Evolutionary conservation across 2,797 vertebrate species (phyloP).

Genomic region (Semaprochilodus insignis): DNA sequence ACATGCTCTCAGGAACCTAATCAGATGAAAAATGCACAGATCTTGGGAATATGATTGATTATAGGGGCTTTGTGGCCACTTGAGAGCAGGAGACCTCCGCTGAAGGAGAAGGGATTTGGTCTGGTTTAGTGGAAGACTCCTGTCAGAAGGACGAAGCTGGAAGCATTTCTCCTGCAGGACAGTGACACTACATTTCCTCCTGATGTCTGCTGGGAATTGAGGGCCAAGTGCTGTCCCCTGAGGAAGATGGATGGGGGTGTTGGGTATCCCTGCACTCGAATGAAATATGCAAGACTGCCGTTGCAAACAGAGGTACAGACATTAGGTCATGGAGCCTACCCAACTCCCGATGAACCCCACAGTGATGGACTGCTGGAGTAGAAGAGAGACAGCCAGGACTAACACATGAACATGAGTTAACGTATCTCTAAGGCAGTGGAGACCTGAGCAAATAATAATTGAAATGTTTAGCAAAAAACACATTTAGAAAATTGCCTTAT

Average conservation of each 20-base stretch:
- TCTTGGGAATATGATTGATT: conserved; percentile 79
- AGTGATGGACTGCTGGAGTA: conserved; percentile 14
- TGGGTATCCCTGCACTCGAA: conserved; percentile 38
- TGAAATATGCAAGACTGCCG: conserved; percentile 42
- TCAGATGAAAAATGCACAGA: conserved; percentile 72
- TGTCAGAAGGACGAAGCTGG: conserved; percentile 35
- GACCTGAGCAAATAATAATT: background rate
- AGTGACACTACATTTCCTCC: conserved; percentile 69
- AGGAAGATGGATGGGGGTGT: conserved; percentile 59
- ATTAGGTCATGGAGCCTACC: conserved; percentile 46
- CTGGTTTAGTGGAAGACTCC: conserved; percentile 59
- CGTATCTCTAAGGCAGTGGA: background rate
- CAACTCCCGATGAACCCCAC: conserved; percentile 16
- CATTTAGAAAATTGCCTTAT: background rate
- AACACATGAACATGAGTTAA: background rate
- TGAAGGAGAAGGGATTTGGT: conserved; percentile 56
- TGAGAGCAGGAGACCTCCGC: conserved; percentile 17
- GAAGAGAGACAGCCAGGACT: conserved; percentile 17
- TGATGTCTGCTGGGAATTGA: conserved; percentile 61
- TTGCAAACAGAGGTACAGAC: conserved; percentile 50
- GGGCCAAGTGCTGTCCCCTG: conserved; percentile 60
- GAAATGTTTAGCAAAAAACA: background rate
- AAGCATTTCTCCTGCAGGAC: conserved; percentile 58
- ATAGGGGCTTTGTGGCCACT: conserved; percentile 18
- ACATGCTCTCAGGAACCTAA: conserved; percentile 73